Evolutionary conservation across 2,888 invertebrate genomes (phyloP).

Genomic region (Arctia plantaginis): DNA sequence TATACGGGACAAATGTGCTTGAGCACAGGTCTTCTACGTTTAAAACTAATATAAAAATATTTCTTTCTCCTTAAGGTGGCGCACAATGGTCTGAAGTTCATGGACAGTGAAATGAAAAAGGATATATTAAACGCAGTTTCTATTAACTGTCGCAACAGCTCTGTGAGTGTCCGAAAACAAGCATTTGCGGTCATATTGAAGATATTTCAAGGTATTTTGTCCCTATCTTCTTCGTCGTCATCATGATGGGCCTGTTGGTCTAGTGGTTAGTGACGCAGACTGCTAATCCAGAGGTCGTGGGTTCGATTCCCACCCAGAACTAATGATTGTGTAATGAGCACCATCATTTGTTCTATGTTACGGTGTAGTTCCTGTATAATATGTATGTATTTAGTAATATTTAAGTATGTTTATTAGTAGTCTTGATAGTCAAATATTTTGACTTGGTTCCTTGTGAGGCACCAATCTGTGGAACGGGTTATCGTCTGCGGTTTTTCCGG

Average conservation of each 20-base stretch:
- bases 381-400: no score
- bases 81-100: constrained; percentile 27
- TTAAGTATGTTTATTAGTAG: no score
- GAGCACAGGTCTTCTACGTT: no score
- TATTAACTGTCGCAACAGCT: constrained; percentile 30
- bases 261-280: not conserved
- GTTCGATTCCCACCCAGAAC: not conserved
- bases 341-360: no score
- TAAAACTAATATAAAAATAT: no score
- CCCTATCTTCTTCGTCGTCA: not conserved
- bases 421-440: no score
- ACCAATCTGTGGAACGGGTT: no score
- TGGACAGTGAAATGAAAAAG: constrained; percentile 18
- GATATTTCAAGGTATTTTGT: constrained; percentile 37
- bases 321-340: not conserved
- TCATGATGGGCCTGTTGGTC: not conserved
- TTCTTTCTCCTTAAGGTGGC: constrained; percentile 18
- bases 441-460: no score
- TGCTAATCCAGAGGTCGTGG: not conserved
- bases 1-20: no score
- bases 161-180: constrained; percentile 27
- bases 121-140: constrained; percentile 19
- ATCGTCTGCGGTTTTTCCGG: no score
- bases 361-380: no score
- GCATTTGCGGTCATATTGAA: constrained; percentile 33